These are phyloP conservation scores for Lymantria dispar DNA, from an alignment of 2,888 invertebrate species.

Conservation along the genomic window DNA sequence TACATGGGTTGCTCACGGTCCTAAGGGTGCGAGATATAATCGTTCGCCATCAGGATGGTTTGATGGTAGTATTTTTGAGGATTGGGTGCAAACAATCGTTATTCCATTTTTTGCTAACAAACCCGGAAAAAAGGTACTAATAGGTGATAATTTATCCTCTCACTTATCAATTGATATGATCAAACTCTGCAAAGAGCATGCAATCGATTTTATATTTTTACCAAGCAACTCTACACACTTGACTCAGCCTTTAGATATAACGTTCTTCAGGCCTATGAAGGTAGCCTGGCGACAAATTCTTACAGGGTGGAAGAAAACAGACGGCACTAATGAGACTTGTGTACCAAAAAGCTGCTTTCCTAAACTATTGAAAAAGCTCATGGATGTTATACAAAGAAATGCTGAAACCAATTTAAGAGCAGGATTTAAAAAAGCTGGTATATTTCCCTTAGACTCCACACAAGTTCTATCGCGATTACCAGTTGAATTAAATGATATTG, in stretches of 20 bases:
- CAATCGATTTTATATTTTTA: not conserved
- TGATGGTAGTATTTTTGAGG: too few relatives aligned
- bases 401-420: not conserved
- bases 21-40: too few relatives aligned
- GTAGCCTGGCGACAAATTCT: not conserved
- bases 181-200: too few relatives aligned
- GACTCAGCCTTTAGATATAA: not conserved
- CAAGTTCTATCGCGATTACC: too few relatives aligned
- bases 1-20: too few relatives aligned
- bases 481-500: too few relatives aligned
- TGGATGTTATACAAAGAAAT: not conserved
- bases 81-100: too few relatives aligned
- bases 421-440: not conserved
- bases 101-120: too few relatives aligned
- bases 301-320: not conserved
- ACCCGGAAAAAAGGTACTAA: too few relatives aligned
- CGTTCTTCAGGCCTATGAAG: not conserved
- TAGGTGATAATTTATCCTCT: too few relatives aligned
- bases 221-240: not conserved
- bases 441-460: not conserved
- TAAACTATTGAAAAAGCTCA: slow-evolving; percentile 3
- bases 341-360: slow-evolving; percentile 4
- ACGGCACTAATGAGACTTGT: not conserved
- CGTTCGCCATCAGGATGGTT: too few relatives aligned
- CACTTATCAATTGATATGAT: too few relatives aligned